These are phyloP conservation scores for Arrhamphus sclerolepis DNA, from an alignment of 2,797 vertebrate genomes.

Conservation along the genomic window DNA sequence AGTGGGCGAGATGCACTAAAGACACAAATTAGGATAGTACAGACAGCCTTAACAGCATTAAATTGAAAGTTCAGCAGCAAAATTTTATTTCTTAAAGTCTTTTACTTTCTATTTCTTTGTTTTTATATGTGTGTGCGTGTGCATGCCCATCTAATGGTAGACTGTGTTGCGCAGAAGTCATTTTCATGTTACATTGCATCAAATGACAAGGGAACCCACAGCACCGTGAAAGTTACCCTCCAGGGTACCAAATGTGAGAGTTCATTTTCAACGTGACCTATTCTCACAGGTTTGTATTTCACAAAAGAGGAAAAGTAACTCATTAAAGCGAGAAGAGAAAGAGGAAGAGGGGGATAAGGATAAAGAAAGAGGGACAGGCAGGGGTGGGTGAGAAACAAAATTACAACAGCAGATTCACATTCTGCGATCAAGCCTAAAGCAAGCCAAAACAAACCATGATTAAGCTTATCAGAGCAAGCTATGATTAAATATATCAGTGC, in stretches of 20 bases:
- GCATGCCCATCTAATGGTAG: neutral
- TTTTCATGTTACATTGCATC: neutral
- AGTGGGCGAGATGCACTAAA: too few relatives aligned
- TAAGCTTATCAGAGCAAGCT: constrained; percentile 52
- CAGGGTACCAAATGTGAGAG: constrained; percentile 15
- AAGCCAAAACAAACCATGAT: constrained; percentile 50
- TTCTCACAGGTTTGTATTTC: constrained; percentile 4
- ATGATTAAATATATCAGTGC: constrained; percentile 61
- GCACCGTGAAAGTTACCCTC: neutral
- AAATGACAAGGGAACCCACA: constrained; percentile 37
- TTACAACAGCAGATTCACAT: constrained; percentile 49
- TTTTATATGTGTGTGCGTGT: neutral
- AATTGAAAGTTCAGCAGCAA: too few relatives aligned
- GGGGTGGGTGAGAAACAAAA: constrained; percentile 35
- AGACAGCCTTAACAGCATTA: too few relatives aligned
- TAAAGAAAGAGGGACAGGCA: constrained; percentile 11
- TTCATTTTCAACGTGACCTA: constrained; percentile 24
- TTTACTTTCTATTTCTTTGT: too few relatives aligned
- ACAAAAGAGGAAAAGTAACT: constrained; percentile 17
- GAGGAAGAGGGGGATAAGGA: constrained; percentile 6
- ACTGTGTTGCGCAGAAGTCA: too few relatives aligned
- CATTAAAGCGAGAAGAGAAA: neutral
- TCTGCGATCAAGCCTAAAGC: constrained; percentile 48
- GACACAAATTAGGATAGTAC: too few relatives aligned
- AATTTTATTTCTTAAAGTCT: too few relatives aligned